phyloP scores from a whole-genome alignment of 2,888 invertebrate species.

The Drosophila anomalata region DNA sequence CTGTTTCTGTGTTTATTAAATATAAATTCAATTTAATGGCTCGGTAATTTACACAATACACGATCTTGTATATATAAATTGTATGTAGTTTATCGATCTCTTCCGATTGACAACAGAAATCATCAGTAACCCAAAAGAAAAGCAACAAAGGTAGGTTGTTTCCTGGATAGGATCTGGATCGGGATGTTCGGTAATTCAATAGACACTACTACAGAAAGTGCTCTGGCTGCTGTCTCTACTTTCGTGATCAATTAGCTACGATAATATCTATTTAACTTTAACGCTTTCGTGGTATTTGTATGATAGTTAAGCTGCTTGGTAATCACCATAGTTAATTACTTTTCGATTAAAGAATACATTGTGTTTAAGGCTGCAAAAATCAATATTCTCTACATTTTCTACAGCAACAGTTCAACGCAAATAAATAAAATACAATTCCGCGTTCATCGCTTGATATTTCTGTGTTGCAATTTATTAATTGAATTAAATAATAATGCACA shows the following conservation, averaged over 20 bases:
- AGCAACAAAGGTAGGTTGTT: conserved; percentile 43
- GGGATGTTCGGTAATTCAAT: conserved; percentile 26
- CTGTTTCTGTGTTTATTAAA: conserved; percentile 54
- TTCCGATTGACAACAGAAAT: conserved; percentile 54
- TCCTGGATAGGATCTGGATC: conserved; percentile 6
- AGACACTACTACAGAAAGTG: conserved; percentile 49
- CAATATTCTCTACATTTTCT: background rate
- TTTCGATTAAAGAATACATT: conserved; percentile 12
- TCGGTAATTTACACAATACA: conserved; percentile 82
- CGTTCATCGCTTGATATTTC: conserved; percentile 18
- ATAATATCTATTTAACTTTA: conserved; percentile 69
- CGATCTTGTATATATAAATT: conserved; percentile 62
- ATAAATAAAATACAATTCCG: conserved; percentile 35
- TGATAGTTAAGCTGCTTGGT: conserved; percentile 71
- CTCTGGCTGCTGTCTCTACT: conserved; percentile 51
- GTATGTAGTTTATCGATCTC: conserved; percentile 46
- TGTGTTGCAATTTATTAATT: conserved; percentile 55
- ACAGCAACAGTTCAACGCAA: conserved; percentile 20
- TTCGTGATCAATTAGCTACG: conserved; percentile 67
- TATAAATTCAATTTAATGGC: conserved; percentile 84
- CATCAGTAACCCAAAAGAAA: conserved; percentile 48
- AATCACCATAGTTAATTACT: conserved; percentile 57
- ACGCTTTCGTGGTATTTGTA: conserved; percentile 63
- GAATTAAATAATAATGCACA: conserved; percentile 74
- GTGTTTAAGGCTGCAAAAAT: conserved; percentile 38